phyloP scores from a whole-genome alignment of 2,797 vertebrate species.

The Hydrocynus forskahlii region DNA sequence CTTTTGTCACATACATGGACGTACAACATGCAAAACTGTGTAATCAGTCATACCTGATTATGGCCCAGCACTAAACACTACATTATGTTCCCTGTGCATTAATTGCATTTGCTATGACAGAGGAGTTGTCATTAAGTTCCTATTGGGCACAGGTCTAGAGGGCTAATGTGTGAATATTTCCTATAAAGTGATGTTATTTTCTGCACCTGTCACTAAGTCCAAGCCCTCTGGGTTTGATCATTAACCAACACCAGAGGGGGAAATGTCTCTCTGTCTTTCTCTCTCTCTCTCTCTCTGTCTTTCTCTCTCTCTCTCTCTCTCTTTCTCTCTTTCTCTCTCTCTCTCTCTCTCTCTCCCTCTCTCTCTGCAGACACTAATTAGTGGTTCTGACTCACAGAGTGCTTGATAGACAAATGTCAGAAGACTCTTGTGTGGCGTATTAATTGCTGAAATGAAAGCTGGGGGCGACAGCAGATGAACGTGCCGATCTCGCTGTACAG shows the following conservation, averaged over 20 bases:
- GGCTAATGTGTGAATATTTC: constrained; percentile 55
- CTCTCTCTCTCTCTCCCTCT: constrained; percentile 47
- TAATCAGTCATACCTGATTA: constrained; percentile 51
- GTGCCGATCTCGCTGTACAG: constrained; percentile 41
- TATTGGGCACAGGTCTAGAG: constrained; percentile 46
- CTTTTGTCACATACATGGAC: constrained; percentile 18
- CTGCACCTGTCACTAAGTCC: constrained; percentile 52
- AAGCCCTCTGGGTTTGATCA: constrained; percentile 67
- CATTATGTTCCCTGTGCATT: constrained; percentile 35
- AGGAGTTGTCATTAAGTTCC: constrained; percentile 48
- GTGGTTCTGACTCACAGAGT: constrained; percentile 67
- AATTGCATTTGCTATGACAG: constrained; percentile 43
- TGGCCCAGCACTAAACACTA: constrained; percentile 29
- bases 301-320: constrained; percentile 49
- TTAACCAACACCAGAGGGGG: constrained; percentile 59
- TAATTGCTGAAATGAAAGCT: constrained; percentile 78
- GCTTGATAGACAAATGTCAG: constrained; percentile 83
- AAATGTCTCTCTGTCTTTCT: constrained; percentile 51
- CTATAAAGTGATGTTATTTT: constrained; percentile 61
- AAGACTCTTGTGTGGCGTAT: constrained; percentile 68
- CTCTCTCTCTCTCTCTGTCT: constrained; percentile 53
- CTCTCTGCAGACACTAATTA: constrained; percentile 72
- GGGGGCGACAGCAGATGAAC: constrained; percentile 48
- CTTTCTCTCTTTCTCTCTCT: constrained; percentile 51
- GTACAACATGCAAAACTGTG: constrained; percentile 9